A percentile compares a stretch with the other conserved stretches of the same genome.
phyloP scores from a whole-genome alignment of 2,888 invertebrate genomes.

The Priocnemis perturbator region DNA sequence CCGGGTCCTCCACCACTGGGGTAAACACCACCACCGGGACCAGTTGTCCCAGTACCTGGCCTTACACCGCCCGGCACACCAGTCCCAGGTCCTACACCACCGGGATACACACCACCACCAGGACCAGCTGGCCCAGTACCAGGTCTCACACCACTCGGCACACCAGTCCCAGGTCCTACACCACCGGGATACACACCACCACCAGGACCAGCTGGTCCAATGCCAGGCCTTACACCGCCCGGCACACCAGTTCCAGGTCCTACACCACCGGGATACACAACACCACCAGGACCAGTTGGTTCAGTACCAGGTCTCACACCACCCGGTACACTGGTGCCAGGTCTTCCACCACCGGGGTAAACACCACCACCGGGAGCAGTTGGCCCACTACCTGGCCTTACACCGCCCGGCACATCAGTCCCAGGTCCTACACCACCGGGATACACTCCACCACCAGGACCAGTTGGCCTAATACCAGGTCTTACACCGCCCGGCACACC shows the following conservation, averaged over 20 bases:
- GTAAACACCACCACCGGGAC: not conserved
- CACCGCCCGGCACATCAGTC: constrained; percentile 36
- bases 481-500: constrained; percentile 20
- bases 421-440: constrained; percentile 31
- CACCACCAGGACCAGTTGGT: constrained; percentile 6
- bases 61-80: constrained; percentile 37
- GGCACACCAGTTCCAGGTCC: constrained; percentile 2
- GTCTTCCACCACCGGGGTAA: constrained; percentile 24
- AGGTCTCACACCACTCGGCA: constrained; percentile 25
- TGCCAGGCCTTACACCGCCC: constrained; percentile 16
- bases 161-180: constrained; percentile 15
- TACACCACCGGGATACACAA: constrained; percentile 23
- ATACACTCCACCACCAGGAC: constrained; percentile 26
- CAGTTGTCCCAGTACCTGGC: constrained; percentile 19
- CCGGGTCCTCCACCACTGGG: constrained; percentile 31
- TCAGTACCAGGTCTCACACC: constrained; percentile 7
- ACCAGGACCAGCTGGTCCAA: constrained; percentile 8
- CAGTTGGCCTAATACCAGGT: constrained; percentile 29
- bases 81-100: constrained; percentile 18
- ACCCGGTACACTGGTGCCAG: constrained; percentile 23
- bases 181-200: constrained; percentile 25
- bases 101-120: constrained; percentile 33
- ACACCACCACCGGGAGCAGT: not conserved
- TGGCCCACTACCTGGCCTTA: constrained; percentile 21
- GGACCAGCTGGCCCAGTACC: constrained; percentile 32